Evolutionary conservation across 2,797 vertebrate species (phyloP), one percentile per base, ranked within the genome.

Genomic region (Furcifer pardalis): DNA sequence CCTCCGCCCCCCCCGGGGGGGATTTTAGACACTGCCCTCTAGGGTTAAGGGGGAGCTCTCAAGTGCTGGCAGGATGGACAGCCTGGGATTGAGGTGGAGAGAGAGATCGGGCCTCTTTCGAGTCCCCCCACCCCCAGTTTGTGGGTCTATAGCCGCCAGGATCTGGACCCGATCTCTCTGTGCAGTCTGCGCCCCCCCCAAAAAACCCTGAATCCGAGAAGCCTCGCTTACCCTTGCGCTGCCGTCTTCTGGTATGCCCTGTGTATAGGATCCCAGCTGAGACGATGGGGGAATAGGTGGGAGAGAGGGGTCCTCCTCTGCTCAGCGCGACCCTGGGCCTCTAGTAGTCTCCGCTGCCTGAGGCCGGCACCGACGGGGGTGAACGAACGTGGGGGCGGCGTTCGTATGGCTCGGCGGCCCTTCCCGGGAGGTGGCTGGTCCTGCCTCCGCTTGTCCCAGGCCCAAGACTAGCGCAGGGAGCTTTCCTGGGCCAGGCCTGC

Each of bases 351-450:
- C 72, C 17, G 83, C 69, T 56, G 2, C 15, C 65, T 5, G 40
- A 74, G 56, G n/a, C n/a, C 42, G 52, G 44, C 27, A 46, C 19
- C 52, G 52, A 19, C 13, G 19, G 13, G 52, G 52, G 15, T 56
- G 62, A 32, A n/a, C n/a, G 44, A 52, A 88, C 86, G 80, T 87
- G 56, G 8, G 8, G 59, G 32, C 65, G 59, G 59, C 23, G 62
- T 52, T 68, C 52, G 52, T 5, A 56, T 19, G 52, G 52, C 21
- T 56, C 15, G 52, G 52, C 52, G 52, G 52, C 52, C 52, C 19
- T 56, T 56, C 15, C 52, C 62, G 81, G 32, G 87, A 30, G 62
- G 52, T 15, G 59, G 25, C 27, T 30, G 59, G 76, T 35, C 37
- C 56, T 59, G 56, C 56, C 35, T 60, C 37, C 56, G 59, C 76